Base-by-base conservation (phyloP, 2,888 invertebrate species). In the Deroplatys truncata region DNA sequence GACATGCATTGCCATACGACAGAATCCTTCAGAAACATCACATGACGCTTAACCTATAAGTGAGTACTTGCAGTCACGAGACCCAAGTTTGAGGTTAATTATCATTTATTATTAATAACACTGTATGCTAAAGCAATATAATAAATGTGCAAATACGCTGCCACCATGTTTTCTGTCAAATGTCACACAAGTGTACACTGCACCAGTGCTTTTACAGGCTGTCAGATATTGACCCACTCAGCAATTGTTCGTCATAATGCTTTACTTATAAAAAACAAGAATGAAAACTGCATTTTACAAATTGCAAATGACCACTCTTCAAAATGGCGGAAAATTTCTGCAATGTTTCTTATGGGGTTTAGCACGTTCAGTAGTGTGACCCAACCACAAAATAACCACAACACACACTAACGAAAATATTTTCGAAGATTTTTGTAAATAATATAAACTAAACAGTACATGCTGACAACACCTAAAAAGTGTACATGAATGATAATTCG, bases 241-340 rank as follows among this genome's bases (percentile, higher is more conserved):
- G 20, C 56, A 72, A 72, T 1, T 72, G 56, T 7, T 20, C 56
- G 5, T 72, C 28, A 84, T 20, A 84, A 9, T 84, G 28, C 25
- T 84, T 31, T 84, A n/a, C 16, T 20, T 72, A 20, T 72, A 72
- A 72, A 72, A 72, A 72, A 20, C 20, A 20, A 72, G 56, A 25
- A 72, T 72, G 56, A 72, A 72, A 72, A 84, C 9, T 84, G 84
- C 84, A 84, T 90, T 89, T 89, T 88, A 28, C 88, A 82, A 85
- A 82, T 28, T n/a, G 89, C 29, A 84, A 82, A 88, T 49, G 86
- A 90, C 82, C 89, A 89, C 88, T 90, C 91, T 89, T 91, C 91
- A 91, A 91, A 91, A 91, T 91, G 91, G 91, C 91, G 91, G 91
- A 91, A 90, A 90, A 87, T 90, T 90, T 91, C 88, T 89, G 87